These are phyloP conservation scores for Typhlichthys eigenmanni DNA, from an alignment of 2,797 vertebrate genomes.

Conservation along the genomic window DNA sequence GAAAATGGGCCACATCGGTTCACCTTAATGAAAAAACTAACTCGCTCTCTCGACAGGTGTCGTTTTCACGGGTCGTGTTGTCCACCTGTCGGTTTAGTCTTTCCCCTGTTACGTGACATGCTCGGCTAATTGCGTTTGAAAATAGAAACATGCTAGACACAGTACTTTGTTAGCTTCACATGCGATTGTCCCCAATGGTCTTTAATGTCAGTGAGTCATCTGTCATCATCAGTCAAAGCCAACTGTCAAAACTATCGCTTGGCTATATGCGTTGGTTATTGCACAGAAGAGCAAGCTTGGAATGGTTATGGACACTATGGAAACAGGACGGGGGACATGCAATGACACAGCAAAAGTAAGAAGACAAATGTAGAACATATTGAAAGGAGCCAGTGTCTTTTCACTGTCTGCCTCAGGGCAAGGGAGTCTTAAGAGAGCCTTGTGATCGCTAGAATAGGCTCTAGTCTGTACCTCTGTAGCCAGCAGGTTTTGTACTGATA, in stretches of 20 bases:
- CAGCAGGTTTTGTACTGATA: conserved; percentile 27
- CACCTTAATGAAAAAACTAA: conserved; percentile 46
- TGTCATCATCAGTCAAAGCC: too few species aligned
- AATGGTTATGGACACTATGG: too few species aligned
- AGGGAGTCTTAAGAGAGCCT: conserved; percentile 48
- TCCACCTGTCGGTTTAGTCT: conserved; percentile 15
- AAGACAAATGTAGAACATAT: too few species aligned
- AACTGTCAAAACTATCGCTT: too few species aligned
- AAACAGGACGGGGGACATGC: too few species aligned
- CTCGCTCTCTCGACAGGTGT: conserved; percentile 28
- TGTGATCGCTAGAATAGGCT: conserved; percentile 49
- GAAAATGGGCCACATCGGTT: conserved; percentile 6
- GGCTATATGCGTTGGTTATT: not conserved
- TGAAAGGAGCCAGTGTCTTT: too few species aligned
- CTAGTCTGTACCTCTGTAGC: conserved; percentile 22
- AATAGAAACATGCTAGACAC: not conserved
- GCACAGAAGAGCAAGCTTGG: too few species aligned
- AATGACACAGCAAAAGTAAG: too few species aligned
- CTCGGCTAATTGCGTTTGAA: conserved; percentile 21
- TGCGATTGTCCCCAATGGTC: too few species aligned
- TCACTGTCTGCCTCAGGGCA: conserved; percentile 23
- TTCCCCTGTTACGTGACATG: not conserved
- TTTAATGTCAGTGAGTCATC: too few species aligned
- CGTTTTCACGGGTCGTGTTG: conserved; percentile 26
- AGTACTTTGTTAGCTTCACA: too few species aligned